Conservation (phyloP, 2,888 invertebrate genomes). For the Dendrolimus houi region DNA sequence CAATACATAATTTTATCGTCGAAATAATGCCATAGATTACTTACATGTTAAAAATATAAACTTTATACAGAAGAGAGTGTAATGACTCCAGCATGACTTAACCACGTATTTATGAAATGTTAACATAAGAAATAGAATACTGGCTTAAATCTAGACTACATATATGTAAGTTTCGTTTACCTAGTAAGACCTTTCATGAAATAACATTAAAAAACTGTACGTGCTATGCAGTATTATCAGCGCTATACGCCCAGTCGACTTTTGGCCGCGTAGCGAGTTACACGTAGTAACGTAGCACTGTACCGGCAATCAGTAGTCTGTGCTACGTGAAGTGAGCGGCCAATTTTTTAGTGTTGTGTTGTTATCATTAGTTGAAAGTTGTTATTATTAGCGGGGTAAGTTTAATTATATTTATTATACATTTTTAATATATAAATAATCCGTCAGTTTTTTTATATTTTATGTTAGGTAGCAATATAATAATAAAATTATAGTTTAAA, state of each 20-base stretch:
- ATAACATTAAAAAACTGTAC: conserved; percentile 4
- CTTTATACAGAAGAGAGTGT: too few relatives aligned
- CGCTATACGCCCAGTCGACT: conserved; percentile 25
- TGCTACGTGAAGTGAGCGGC: conserved; percentile 13
- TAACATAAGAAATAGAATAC: neutral
- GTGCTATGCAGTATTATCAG: neutral
- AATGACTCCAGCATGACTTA: neutral
- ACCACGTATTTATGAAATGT: neutral
- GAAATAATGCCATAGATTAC: too few relatives aligned
- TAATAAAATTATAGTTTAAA: too few relatives aligned
- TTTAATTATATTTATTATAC: neutral
- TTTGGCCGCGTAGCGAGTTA: conserved; percentile 25
- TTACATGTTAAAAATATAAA: too few relatives aligned
- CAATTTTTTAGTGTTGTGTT: conserved; percentile 17
- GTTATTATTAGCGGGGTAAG: neutral
- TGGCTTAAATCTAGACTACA: too few relatives aligned
- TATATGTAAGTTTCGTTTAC: too few relatives aligned
- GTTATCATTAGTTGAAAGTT: neutral
- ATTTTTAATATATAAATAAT: too few relatives aligned
- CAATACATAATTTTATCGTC: too few relatives aligned
- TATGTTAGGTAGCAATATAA: too few relatives aligned
- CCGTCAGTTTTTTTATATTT: too few relatives aligned
- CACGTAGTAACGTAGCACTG: conserved; percentile 25
- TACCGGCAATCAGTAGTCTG: conserved; percentile 11
- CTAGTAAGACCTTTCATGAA: conserved; percentile 5